Conservation (phyloP, 1,140 invertebrate species). For the Drosophila ficusphila region DNA sequence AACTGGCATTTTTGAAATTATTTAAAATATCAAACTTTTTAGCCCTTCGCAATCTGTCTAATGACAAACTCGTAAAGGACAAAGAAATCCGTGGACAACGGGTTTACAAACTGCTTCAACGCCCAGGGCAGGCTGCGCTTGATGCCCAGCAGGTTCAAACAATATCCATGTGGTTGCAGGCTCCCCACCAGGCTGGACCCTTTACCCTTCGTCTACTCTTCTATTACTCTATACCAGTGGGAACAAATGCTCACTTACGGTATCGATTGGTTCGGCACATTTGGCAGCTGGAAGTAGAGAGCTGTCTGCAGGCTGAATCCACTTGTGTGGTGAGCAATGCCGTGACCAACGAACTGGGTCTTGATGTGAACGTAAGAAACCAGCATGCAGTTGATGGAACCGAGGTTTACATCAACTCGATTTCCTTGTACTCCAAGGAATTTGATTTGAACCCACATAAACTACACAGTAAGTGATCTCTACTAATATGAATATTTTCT, state of each 20-base stretch:
- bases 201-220: conserved; percentile 89
- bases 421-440: conserved; percentile 72
- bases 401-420: conserved; percentile 85
- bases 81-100: conserved; percentile 85
- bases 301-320: conserved; percentile 87
- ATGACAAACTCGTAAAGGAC: conserved; percentile 83
- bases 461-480: conserved; percentile 75
- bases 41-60: conserved; percentile 72
- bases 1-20: background rate
- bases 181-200: conserved; percentile 87
- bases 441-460: conserved; percentile 64
- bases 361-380: conserved; percentile 88
- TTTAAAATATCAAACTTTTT: background rate
- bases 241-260: conserved; percentile 85
- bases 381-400: conserved; percentile 88
- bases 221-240: conserved; percentile 88
- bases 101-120: conserved; percentile 85
- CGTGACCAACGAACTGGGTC: conserved; percentile 85
- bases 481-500: background rate
- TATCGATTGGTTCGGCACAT: conserved; percentile 89
- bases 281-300: conserved; percentile 89
- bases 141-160: conserved; percentile 86
- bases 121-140: conserved; percentile 82
- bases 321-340: conserved; percentile 85
- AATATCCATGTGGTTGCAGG: conserved; percentile 88